These are phyloP conservation scores for Camponotus vicinus DNA, from an alignment of 1,140 invertebrate genomes.

Conservation along the genomic window DNA sequence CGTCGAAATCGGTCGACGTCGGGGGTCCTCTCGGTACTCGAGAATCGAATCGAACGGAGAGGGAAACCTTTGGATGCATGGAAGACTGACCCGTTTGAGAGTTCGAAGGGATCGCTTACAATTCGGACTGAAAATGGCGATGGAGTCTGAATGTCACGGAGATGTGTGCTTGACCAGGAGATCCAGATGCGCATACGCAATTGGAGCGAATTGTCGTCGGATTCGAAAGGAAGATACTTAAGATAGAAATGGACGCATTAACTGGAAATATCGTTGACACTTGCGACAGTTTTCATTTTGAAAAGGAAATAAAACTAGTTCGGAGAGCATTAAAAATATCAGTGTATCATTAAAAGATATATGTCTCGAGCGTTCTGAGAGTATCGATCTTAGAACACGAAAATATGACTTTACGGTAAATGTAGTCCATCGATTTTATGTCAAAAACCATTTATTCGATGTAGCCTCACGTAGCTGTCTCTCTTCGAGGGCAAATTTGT, in stretches of 20 bases:
- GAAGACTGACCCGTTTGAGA: conserved; percentile 48
- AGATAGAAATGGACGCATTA: background rate
- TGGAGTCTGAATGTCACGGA: conserved; percentile 4
- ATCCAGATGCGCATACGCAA: conserved; percentile 24
- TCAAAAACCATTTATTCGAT: conserved; percentile 43
- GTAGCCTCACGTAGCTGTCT: conserved; percentile 16
- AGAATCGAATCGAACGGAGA: conserved; percentile 7
- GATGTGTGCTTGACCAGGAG: background rate
- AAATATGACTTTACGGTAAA: conserved; percentile 31
- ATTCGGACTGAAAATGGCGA: conserved; percentile 45
- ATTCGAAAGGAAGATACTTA: background rate
- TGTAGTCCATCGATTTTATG: conserved; percentile 44
- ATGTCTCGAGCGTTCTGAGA: background rate
- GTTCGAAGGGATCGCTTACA: conserved; percentile 43
- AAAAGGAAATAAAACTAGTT: background rate
- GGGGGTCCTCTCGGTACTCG: conserved; percentile 32
- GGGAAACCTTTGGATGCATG: conserved; percentile 16
- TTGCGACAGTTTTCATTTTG: background rate
- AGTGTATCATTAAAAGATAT: background rate
- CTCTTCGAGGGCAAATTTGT: conserved; percentile 39
- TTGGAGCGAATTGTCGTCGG: conserved; percentile 16
- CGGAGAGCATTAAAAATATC: background rate
- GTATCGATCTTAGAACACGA: background rate
- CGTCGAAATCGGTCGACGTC: conserved; percentile 28
- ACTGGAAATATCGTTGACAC: background rate